Evolutionary conservation across 2,888 invertebrate genomes (phyloP), one percentile per base, ranked within the genome.

Genomic region (Kryphioiulus occultus): DNA sequence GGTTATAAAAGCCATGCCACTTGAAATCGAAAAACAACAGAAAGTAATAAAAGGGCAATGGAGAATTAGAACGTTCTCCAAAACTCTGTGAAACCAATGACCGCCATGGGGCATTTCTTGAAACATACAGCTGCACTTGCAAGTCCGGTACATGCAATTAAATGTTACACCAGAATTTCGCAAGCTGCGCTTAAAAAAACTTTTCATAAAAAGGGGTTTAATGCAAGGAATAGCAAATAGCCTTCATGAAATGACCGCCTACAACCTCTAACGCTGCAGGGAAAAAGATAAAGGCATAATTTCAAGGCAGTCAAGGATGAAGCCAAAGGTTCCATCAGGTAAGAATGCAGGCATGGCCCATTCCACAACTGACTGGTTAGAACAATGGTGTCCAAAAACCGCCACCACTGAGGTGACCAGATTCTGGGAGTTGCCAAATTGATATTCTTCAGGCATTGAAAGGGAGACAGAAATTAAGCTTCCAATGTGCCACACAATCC

Each of bases 171-270:
- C 30, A 78, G 12, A 78, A 12, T 30, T 30, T 78, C 26, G 12
- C 22, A 30, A 22, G 78, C 4, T 53, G 15, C 12, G 15, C 44
- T 10, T 44, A 44, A 44, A 44, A 53, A 53, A 30, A 68, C 4
- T 78, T 78, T 10, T 4, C 0, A 78, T 22, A 78, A 26, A 68
- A 78, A 30, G 26, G 78, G 26, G 78, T 78, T 78, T 26, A 78
- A 15, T n/a, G n/a, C n/a, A n/a, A n/a, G n/a, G n/a, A n/a, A n/a
- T n/a, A n/a, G n/a, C n/a, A n/a, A 30, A 78, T 30, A 78, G 22
- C 78, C 78, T 78, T 78, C 78, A 78, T 15, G 22, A 78, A 78
- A 78, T 68, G 78, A 78, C 78, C 78, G 78, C 78, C 12, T 30
- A 22, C 78, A 30, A 78, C 78, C 78, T 78, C 78, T 30, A 78